Conservation (phyloP, 2,888 invertebrate species). For the Cheilosia pagana region DNA sequence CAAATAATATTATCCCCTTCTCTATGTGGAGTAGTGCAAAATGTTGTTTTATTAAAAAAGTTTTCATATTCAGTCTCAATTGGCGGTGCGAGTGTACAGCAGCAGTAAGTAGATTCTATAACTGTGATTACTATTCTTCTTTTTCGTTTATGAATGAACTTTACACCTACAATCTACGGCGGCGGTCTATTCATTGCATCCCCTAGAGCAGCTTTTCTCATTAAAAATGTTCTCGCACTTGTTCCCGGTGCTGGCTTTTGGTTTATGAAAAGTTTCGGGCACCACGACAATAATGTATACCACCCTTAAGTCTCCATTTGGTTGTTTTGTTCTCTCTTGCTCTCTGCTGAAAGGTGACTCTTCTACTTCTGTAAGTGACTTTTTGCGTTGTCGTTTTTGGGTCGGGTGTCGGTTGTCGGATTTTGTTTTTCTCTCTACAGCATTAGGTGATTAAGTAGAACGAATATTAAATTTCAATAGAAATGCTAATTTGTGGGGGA, state of each 20-base stretch:
- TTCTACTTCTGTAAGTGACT: constrained; percentile 63
- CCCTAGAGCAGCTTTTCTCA: constrained; percentile 60
- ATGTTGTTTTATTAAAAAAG: constrained; percentile 66
- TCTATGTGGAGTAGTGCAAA: constrained; percentile 36
- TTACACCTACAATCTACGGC: constrained; percentile 64
- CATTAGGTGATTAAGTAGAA: constrained; percentile 69
- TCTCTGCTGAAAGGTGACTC: constrained; percentile 59
- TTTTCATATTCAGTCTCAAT: constrained; percentile 43
- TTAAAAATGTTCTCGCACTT: constrained; percentile 18
- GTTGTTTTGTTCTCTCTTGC: constrained; percentile 11
- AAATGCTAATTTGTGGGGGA: constrained; percentile 61
- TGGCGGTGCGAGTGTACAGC: constrained; percentile 12
- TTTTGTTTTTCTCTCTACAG: constrained; percentile 25
- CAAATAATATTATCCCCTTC: constrained; percentile 12
- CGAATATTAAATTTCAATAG: constrained; percentile 57
- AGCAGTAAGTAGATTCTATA: constrained; percentile 53
- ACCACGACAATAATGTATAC: constrained; percentile 2
- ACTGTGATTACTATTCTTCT: constrained; percentile 8
- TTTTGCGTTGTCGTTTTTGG: constrained; percentile 66
- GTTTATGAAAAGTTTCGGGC: constrained; percentile 25
- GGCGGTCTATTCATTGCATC: constrained; percentile 52
- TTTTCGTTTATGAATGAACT: constrained; percentile 69
- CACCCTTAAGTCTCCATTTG: constrained; percentile 28
- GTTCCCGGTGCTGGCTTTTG: background rate
- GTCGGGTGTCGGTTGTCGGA: constrained; percentile 26